A percentile compares a stretch with the other conserved stretches of the same genome.
These are phyloP conservation scores for Vireo altiloquus DNA, from an alignment of 2,113 vertebrate species.

Conservation along the genomic window DNA sequence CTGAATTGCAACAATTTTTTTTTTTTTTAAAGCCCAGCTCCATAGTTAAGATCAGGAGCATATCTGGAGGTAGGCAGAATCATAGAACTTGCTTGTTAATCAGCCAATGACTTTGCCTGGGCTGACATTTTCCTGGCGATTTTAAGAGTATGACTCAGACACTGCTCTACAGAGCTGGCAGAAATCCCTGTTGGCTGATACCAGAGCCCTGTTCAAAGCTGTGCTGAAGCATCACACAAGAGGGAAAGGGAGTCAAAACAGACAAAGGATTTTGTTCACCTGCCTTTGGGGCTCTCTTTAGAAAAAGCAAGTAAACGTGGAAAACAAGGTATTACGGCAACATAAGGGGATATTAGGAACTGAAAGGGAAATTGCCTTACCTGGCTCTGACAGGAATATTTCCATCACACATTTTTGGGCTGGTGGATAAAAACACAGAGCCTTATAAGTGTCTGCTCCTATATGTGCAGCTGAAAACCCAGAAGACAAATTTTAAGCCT, in stretches of 20 bases:
- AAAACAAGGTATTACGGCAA: not conserved
- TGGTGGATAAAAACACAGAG: not conserved
- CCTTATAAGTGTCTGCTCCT: not conserved
- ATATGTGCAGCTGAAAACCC: not conserved
- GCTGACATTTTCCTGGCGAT: slow-evolving; percentile 54
- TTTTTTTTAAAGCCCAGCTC: not conserved
- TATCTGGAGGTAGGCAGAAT: not conserved
- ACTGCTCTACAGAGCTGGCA: not conserved
- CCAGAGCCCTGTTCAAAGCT: not conserved
- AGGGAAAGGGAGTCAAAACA: not conserved
- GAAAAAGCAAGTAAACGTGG: not conserved
- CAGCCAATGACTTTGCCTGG: slow-evolving; percentile 15
- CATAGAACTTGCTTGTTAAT: not conserved
- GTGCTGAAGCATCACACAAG: not conserved
- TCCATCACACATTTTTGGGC: not conserved
- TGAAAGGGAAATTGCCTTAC: not conserved
- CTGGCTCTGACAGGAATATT: not conserved
- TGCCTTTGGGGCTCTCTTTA: not conserved
- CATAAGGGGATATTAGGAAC: not conserved
- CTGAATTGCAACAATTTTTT: too few relatives aligned
- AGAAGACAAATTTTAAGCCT: not conserved
- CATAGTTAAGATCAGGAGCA: not conserved
- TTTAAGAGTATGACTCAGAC: slow-evolving; percentile 64
- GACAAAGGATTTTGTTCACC: not conserved
- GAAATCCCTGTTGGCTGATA: not conserved